Conservation (phyloP, 2,113 vertebrate genomes). For the Dolichotis patagonum region DNA sequence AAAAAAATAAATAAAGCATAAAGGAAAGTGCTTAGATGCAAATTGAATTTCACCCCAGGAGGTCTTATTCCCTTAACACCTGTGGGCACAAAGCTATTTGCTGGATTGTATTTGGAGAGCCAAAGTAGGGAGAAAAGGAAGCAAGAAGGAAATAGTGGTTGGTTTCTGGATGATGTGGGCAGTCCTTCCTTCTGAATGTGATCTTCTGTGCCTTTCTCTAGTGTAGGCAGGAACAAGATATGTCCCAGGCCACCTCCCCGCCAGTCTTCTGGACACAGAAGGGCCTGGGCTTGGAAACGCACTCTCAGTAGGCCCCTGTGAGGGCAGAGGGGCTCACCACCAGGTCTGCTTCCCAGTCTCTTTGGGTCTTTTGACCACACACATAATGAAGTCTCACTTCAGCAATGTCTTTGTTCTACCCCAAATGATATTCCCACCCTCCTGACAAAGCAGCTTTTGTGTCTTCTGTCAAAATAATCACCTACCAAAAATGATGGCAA, state of each 20-base stretch:
- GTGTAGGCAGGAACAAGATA: background rate
- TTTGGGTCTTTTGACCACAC: conserved; percentile 82
- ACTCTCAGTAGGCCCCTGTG: conserved; percentile 63
- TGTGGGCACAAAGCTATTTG: background rate
- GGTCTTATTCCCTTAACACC: background rate
- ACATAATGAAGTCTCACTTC: conserved; percentile 82
- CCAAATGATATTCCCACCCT: conserved; percentile 82
- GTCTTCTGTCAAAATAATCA: conserved; percentile 85
- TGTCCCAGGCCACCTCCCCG: background rate
- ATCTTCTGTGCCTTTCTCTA: background rate
- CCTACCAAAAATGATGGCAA: conserved; percentile 67
- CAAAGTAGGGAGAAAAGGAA: too few species aligned
- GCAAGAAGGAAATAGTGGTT: background rate
- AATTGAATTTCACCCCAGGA: background rate
- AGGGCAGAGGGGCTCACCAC: conserved; percentile 54
- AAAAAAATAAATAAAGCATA: background rate
- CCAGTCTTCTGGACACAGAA: background rate
- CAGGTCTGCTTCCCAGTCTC: conserved; percentile 68
- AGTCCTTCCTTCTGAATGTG: background rate
- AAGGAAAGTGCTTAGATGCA: background rate
- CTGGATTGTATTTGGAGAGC: background rate
- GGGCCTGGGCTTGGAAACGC: conserved; percentile 1
- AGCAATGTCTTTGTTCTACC: conserved; percentile 84
- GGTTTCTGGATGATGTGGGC: background rate
- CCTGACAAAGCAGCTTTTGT: conserved; percentile 86